Percentiles rank a stretch among this genome's conserved stretches.
Evolutionary conservation across 2,113 vertebrate genomes (phyloP).

Genomic region (Vulpes ferrilata): DNA sequence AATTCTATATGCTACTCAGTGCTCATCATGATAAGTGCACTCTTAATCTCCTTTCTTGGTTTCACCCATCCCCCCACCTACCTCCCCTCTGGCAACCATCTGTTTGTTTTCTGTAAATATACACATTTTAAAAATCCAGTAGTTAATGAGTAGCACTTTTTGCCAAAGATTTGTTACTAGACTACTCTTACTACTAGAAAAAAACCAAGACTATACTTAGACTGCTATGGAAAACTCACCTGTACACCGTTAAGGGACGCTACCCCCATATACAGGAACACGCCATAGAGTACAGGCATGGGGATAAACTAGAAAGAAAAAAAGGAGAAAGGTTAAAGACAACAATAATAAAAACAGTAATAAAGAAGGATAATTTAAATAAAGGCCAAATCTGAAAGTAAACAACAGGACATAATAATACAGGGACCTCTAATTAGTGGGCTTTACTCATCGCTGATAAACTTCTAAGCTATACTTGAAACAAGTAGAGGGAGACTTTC

Average conservation of each 20-base stretch:
- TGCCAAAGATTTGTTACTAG: background rate
- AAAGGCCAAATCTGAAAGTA: conserved; percentile 23
- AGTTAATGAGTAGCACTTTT: background rate
- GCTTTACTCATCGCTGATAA: background rate
- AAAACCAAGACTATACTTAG: background rate
- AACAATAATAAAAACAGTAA: background rate
- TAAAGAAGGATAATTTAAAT: background rate
- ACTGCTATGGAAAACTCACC: conserved; percentile 82
- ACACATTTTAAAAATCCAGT: background rate
- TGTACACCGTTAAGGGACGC: conserved; percentile 92
- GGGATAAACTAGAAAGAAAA: conserved; percentile 88
- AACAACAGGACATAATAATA: background rate
- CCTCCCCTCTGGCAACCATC: background rate
- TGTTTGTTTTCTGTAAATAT: background rate
- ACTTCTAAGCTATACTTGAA: conserved; percentile 21
- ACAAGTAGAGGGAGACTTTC: background rate
- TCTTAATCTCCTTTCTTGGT: background rate
- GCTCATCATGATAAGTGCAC: background rate
- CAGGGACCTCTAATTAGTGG: background rate
- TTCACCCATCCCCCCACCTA: background rate
- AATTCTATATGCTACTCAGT: background rate
- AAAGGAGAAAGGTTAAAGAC: background rate
- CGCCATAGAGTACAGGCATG: conserved; percentile 92
- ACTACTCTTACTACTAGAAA: background rate
- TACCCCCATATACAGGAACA: conserved; percentile 93